Conservation (phyloP, 2,797 vertebrate species). For the Phoeniculus purpureus region DNA sequence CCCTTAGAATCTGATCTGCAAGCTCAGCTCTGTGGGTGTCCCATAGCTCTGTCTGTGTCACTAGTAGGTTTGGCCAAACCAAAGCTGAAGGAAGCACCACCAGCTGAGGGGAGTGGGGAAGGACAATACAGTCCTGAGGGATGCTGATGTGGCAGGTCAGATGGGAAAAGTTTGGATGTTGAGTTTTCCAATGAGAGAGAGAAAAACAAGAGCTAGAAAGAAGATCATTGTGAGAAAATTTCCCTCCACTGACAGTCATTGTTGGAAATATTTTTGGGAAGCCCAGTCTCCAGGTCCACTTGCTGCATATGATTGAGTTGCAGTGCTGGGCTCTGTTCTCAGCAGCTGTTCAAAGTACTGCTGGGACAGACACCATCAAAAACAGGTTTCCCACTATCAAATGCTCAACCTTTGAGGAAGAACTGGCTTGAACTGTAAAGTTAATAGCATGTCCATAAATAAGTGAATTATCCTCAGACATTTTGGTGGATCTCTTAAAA, state of each 20-base stretch:
- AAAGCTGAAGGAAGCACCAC: neutral
- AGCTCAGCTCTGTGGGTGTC: neutral
- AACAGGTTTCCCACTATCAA: slow-evolving; percentile 33
- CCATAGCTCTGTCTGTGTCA: neutral
- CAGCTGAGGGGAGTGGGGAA: neutral
- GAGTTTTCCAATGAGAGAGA: neutral
- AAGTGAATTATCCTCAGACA: slow-evolving; percentile 57
- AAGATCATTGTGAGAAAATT: slow-evolving; percentile 1
- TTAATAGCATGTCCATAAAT: slow-evolving; percentile 59
- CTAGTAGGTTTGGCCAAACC: neutral
- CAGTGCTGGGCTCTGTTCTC: neutral
- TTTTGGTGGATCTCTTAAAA: slow-evolving; percentile 63
- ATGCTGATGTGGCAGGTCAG: neutral
- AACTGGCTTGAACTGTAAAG: slow-evolving; percentile 22
- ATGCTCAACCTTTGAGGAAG: slow-evolving; percentile 14
- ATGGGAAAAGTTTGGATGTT: neutral
- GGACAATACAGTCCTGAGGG: neutral
- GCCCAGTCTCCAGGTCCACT: neutral
- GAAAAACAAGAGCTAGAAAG: neutral
- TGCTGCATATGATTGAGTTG: slow-evolving; percentile 35
- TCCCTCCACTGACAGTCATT: neutral
- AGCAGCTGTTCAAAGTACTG: neutral
- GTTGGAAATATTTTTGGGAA: neutral
- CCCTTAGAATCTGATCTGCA: neutral
- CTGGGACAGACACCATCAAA: slow-evolving; percentile 20